Percentiles rank a stretch among this genome's conserved stretches.
phyloP scores from a whole-genome alignment of 1,140 invertebrate species.

The Venturia canescens region DNA sequence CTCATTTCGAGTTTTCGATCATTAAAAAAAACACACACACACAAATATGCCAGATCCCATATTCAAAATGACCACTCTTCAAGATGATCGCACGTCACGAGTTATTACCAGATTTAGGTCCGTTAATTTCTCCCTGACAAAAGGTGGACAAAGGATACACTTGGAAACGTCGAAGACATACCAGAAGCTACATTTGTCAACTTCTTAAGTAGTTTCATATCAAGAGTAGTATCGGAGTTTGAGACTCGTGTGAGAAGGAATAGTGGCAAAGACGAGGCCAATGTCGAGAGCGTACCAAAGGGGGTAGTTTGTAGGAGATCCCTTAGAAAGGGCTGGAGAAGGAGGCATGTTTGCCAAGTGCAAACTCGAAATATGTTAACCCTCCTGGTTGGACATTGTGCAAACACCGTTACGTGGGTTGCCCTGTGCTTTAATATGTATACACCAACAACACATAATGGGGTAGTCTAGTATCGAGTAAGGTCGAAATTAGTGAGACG shows the following conservation, averaged over 20 bases:
- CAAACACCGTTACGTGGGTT: conserved; percentile 20
- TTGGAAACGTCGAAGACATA: too few relatives aligned
- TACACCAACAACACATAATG: neutral
- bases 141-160: too few relatives aligned
- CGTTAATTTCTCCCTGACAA: too few relatives aligned
- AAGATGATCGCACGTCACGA: too few relatives aligned
- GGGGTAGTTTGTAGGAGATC: conserved; percentile 56
- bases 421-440: neutral
- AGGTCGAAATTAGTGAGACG: conserved; percentile 5
- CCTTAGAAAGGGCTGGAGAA: conserved; percentile 15
- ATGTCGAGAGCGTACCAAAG: conserved; percentile 46
- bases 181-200: too few relatives aligned
- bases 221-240: too few relatives aligned
- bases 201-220: too few relatives aligned
- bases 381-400: conserved; percentile 46
- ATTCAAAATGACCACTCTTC: too few relatives aligned
- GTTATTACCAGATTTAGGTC: too few relatives aligned
- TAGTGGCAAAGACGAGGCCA: conserved; percentile 1
- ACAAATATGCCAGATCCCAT: too few relatives aligned
- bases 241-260: neutral
- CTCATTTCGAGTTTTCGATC: too few relatives aligned
- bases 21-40: too few relatives aligned
- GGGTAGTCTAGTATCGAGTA: neutral
- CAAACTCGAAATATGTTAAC: conserved; percentile 58
- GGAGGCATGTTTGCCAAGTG: conserved; percentile 55